Evolutionary conservation across 2,797 vertebrate genomes (phyloP).

Genomic region (Nasua narica): DNA sequence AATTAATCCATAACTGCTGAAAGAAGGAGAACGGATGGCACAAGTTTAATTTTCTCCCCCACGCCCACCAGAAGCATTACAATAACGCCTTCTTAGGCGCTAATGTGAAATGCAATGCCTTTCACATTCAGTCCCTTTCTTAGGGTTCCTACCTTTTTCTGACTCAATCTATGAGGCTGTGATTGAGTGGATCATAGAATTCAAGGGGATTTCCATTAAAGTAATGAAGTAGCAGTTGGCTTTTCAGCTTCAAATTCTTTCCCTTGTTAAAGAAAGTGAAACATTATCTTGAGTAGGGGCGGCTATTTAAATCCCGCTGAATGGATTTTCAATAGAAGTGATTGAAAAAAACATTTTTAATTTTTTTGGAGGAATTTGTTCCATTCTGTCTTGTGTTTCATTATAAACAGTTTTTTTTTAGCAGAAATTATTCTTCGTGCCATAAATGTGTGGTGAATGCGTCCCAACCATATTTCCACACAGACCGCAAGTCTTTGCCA

Average conservation of each 20-base stretch:
- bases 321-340: conserved; percentile 64
- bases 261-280: conserved; percentile 65
- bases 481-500: neutral
- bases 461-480: conserved; percentile 52
- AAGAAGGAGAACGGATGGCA: neutral
- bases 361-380: conserved; percentile 63
- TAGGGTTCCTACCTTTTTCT: conserved; percentile 13
- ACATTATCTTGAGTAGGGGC: conserved; percentile 42
- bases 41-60: neutral
- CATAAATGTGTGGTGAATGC: conserved; percentile 47
- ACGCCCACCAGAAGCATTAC: neutral
- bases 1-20: conserved; percentile 47
- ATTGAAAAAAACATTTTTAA: conserved; percentile 25
- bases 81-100: neutral
- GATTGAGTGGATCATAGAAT: conserved; percentile 29
- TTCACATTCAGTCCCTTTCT: conserved; percentile 23
- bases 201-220: conserved; percentile 56
- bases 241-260: conserved; percentile 66
- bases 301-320: conserved; percentile 20
- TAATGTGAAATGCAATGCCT: neutral
- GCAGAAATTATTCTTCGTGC: conserved; percentile 42
- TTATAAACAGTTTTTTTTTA: conserved; percentile 56
- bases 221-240: conserved; percentile 49
- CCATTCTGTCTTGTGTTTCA: conserved; percentile 72
- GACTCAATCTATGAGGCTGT: neutral